phyloP scores from a whole-genome alignment of 2,797 vertebrate species.

The Betta splendens region DNA sequence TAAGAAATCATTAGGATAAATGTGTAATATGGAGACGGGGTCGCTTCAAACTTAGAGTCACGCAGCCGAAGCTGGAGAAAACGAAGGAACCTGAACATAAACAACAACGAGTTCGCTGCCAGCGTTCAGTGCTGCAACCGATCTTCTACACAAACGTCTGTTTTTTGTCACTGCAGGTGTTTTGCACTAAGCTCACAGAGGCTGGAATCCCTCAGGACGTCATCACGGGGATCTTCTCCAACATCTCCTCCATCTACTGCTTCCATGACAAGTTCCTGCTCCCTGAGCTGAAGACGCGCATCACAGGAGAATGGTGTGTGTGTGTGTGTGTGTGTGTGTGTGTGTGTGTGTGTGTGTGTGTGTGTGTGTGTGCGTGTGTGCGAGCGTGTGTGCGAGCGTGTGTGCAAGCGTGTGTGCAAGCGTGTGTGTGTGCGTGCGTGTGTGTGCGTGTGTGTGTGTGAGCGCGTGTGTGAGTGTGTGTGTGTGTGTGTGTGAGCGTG shows the following conservation, averaged over 20 bases:
- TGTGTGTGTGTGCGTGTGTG: conserved; percentile 25
- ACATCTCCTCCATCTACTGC: conserved; percentile 96
- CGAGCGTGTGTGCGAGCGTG: no score
- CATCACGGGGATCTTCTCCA: conserved; percentile 96
- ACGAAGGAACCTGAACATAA: neutral
- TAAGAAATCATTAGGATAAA: neutral
- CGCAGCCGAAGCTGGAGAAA: conserved; percentile 1
- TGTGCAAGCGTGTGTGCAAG: no score
- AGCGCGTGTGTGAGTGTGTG: no score
- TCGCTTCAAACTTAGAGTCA: neutral
- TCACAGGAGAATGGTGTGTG: conserved; percentile 91
- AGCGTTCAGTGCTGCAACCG: neutral
- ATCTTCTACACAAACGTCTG: neutral
- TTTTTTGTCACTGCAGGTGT: conserved; percentile 80
- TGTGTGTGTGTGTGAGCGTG: no score
- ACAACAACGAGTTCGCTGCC: conserved; percentile 12
- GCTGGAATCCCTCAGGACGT: conserved; percentile 91
- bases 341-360: conserved; percentile 20
- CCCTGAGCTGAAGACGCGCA: conserved; percentile 92
- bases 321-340: conserved; percentile 16
- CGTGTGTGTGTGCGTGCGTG: no score
- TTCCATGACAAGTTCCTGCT: conserved; percentile 97
- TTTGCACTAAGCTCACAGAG: conserved; percentile 91
- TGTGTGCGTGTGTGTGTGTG: no score
- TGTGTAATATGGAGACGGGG: neutral